Evolutionary conservation across 1,140 invertebrate genomes (phyloP), one percentile per base, ranked within the genome.

Genomic region (Sinonovacula constricta): DNA sequence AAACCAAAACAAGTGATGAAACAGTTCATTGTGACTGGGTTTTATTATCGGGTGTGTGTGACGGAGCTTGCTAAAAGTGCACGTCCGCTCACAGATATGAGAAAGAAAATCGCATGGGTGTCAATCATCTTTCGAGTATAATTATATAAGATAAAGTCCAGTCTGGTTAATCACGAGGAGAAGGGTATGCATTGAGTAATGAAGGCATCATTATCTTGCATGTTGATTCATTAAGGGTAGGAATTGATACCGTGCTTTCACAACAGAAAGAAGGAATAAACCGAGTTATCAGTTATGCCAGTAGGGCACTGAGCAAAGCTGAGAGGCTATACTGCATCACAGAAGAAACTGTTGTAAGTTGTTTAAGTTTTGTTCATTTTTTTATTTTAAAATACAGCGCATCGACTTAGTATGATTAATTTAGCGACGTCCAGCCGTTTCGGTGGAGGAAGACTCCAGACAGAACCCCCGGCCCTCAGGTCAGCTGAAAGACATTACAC

Each of bases 321-420:
- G 91, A 94, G 84, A 75, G 85, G 71, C 90, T 91, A 12, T 93
- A 93, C 81, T 85, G 82, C 51, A 70, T 77, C 2, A 84, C 81
- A 14, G 14, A 75, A 79, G 56, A 78, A 86, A 75, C 59, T 86
- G 18, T 62, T 83, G 7, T 78, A n/a, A n/a, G n/a, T n/a, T n/a
- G n/a, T n/a, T n/a, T n/a, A n/a, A n/a, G n/a, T n/a, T n/a, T n/a
- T n/a, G n/a, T n/a, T n/a, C 83, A 30, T 30, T 83, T 3, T 45
- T 70, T 12, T 51, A 34, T 24, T 72, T 39, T 28, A 28, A 79
- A 12, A 60, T 72, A 57, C 22, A 80, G 14, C 83, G 80, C 57
- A 31, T 67, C 15, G 62, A 51, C 26, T 56, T 18, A 78, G 86
- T n/a, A n/a, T 57, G 5, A 22, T 87, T 3, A n/a, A n/a, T n/a